Percentiles rank a stretch among this genome's conserved stretches.
Conservation (phyloP, 2,797 vertebrate species). For the Antrozous pallidus region DNA sequence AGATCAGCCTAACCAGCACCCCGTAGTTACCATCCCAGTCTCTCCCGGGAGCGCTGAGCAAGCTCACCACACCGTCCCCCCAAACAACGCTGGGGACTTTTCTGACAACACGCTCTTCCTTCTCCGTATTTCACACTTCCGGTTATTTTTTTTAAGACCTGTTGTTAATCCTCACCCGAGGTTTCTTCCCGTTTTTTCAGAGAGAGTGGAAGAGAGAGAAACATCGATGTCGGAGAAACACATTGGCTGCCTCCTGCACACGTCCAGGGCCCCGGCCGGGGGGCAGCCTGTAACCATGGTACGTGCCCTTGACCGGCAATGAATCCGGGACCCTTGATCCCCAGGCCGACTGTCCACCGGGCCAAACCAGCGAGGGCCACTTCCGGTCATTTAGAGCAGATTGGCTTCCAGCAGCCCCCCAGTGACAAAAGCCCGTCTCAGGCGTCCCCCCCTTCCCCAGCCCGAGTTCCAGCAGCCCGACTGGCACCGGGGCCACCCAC, state of each 20-base stretch:
- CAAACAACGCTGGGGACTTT: background rate
- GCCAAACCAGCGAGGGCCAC: too few species aligned
- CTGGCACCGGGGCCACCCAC: background rate
- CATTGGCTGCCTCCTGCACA: too few species aligned
- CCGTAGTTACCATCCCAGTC: background rate
- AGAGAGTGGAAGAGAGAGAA: too few species aligned
- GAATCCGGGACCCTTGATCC: too few species aligned
- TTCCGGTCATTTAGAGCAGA: background rate
- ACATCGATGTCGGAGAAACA: too few species aligned
- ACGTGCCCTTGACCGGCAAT: too few species aligned
- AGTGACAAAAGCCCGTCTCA: background rate
- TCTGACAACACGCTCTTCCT: background rate
- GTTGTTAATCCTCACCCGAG: too few species aligned
- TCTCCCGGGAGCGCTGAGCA: background rate
- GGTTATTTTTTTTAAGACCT: too few species aligned
- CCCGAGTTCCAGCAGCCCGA: background rate
- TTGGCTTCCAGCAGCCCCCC: background rate
- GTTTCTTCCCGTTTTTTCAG: too few species aligned
- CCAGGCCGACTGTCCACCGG: too few species aligned
- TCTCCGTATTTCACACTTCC: background rate
- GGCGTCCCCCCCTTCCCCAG: background rate
- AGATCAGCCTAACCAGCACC: slow-evolving; percentile 52
- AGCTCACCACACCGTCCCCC: background rate
- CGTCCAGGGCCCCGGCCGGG: too few species aligned
- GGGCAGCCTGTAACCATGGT: too few species aligned